These are phyloP conservation scores for Eupithecia dodoneata DNA, from an alignment of 2,888 invertebrate genomes.

Conservation along the genomic window DNA sequence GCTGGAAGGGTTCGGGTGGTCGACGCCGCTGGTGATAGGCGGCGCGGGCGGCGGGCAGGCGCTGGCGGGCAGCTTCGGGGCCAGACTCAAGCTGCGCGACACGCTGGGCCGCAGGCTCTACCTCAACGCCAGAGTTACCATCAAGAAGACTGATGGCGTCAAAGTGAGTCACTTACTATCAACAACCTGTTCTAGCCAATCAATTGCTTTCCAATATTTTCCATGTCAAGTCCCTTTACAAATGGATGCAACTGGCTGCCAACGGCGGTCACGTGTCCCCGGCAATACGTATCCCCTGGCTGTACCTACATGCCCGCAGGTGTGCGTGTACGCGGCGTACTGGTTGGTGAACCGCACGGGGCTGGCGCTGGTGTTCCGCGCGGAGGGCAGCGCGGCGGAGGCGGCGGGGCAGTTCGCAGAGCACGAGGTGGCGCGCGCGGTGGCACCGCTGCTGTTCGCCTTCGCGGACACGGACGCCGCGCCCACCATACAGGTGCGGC, in stretches of 20 bases:
- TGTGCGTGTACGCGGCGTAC: conserved; percentile 92
- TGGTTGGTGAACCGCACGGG: conserved; percentile 99
- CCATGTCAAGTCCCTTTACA: no score
- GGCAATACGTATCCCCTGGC: no score
- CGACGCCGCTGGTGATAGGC: conserved; percentile 85
- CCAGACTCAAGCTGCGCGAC: conserved; percentile 90
- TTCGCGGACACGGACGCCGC: conserved; percentile 95
- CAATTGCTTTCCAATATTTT: neutral
- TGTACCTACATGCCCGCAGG: conserved; percentile 61
- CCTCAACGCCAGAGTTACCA: conserved; percentile 86
- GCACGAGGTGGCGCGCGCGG: conserved; percentile 96
- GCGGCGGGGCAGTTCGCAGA: conserved; percentile 97
- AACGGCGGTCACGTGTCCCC: no score
- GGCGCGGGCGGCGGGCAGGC: conserved; percentile 78
- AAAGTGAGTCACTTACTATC: conserved; percentile 69
- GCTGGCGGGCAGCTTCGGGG: conserved; percentile 82
- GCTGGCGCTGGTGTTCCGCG: conserved; percentile 96
- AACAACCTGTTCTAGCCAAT: neutral
- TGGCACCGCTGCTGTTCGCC: conserved; percentile 96
- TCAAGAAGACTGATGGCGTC: conserved; percentile 71
- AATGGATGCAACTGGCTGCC: no score
- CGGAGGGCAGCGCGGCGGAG: conserved; percentile 90
- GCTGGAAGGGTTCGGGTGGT: conserved; percentile 92
- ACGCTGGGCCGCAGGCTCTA: conserved; percentile 88
- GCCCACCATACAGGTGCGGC: conserved; percentile 89